Conservation (phyloP, 2,113 vertebrate genomes). For the Nothocercus julius region DNA sequence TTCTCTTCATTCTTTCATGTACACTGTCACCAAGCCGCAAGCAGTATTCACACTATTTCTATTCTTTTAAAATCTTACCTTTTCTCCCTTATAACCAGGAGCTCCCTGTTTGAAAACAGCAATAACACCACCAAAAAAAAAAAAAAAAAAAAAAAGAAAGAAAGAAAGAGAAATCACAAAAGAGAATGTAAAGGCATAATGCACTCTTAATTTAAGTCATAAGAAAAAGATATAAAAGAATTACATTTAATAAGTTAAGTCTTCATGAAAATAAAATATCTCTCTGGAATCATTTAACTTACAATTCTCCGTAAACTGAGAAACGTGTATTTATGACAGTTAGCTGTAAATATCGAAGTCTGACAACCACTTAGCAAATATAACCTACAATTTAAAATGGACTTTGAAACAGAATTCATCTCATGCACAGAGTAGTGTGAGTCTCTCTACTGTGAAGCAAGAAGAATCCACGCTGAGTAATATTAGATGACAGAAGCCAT, state of each 20-base stretch:
- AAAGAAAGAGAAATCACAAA: not conserved
- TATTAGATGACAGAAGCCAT: not conserved
- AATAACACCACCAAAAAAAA: not conserved
- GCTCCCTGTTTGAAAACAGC: conserved; percentile 75
- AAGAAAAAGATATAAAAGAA: not conserved
- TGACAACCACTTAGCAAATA: not conserved
- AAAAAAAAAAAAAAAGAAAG: not conserved
- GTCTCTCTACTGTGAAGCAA: not conserved
- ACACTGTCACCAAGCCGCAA: not conserved
- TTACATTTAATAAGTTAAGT: not conserved
- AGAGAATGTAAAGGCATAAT: not conserved
- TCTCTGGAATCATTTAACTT: not conserved
- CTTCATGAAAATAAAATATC: not conserved
- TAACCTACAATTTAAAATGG: not conserved
- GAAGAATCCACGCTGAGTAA: not conserved
- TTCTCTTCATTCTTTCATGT: not conserved
- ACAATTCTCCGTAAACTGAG: not conserved
- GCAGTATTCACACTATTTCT: not conserved
- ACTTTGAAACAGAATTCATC: not conserved
- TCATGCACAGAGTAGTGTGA: not conserved
- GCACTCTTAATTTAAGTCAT: not conserved
- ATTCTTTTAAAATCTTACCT: conserved; percentile 75
- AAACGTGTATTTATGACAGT: not conserved
- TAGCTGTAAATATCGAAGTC: not conserved
- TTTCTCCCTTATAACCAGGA: conserved; percentile 85